phyloP scores from a whole-genome alignment of 2,797 vertebrate species.

The Carcharodon carcharias region DNA sequence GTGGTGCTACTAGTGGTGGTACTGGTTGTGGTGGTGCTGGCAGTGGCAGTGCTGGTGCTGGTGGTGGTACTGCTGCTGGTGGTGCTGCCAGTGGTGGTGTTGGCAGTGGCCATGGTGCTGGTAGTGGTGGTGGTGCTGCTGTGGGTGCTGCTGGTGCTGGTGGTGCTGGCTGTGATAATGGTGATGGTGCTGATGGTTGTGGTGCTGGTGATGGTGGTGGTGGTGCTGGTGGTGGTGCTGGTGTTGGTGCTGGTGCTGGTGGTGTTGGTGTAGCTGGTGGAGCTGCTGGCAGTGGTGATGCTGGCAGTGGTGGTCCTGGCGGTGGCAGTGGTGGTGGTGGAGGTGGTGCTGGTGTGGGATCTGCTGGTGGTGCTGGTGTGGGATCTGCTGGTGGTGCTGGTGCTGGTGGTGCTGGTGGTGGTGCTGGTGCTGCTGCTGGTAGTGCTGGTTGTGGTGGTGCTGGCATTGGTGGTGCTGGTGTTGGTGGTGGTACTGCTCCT shows the following conservation, averaged over 20 bases:
- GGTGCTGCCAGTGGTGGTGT: accelerated
- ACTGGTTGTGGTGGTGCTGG: accelerated
- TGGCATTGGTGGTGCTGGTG: accelerated
- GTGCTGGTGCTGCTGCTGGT: no score
- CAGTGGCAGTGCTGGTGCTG: background rate
- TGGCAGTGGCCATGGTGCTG: background rate
- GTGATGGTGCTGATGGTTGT: accelerated
- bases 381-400: background rate
- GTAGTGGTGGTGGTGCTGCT: background rate
- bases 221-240: no score
- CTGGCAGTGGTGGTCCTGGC: no score
- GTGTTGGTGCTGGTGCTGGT: no score
- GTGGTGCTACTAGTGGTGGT: accelerated
- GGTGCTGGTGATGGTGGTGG: accelerated
- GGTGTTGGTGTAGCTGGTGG: background rate
- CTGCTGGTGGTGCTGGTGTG: background rate
- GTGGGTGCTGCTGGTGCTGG: constrained; percentile 32
- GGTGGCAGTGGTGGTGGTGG: no score
- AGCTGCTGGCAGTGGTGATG: no score
- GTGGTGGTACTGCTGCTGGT: constrained; percentile 32
- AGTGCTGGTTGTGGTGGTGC: background rate
- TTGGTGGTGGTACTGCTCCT: accelerated
- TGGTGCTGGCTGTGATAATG: accelerated
- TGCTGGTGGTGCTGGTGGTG: accelerated
- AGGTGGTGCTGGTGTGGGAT: background rate